A percentile compares a stretch with the other conserved stretches of the same genome.
phyloP scores from a whole-genome alignment of 53 echinoderm and acorn worm genomes.

The Stichopus horrens region DNA sequence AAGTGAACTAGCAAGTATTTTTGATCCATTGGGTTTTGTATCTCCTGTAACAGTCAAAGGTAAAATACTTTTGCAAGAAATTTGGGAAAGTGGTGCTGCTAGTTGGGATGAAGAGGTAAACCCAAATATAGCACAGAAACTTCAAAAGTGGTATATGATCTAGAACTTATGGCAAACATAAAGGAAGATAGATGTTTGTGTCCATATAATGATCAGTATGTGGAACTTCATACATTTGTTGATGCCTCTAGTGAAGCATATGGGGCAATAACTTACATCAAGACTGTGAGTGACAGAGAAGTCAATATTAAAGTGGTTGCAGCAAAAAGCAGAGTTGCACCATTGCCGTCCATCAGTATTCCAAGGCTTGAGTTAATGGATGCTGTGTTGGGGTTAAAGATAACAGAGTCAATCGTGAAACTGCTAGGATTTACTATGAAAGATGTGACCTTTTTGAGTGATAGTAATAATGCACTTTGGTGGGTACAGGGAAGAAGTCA shows the following conservation, averaged over 20 bases:
- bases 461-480: slow-evolving; percentile 34
- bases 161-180: background rate
- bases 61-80: slow-evolving; percentile 16
- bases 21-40: slow-evolving; percentile 37
- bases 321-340: slow-evolving; percentile 14
- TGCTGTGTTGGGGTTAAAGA: background rate
- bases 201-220: background rate
- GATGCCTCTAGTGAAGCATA: slow-evolving; percentile 44
- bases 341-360: background rate
- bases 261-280: slow-evolving; percentile 17
- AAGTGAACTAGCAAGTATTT: slow-evolving; percentile 11
- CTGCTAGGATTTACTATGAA: background rate
- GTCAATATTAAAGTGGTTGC: background rate
- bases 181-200: slow-evolving; percentile 31
- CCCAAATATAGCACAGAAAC: background rate
- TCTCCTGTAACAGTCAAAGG: background rate
- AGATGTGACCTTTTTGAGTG: slow-evolving; percentile 24
- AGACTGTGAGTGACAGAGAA: background rate
- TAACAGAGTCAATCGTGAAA: background rate
- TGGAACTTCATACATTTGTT: slow-evolving; percentile 32
- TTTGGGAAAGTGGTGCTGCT: background rate
- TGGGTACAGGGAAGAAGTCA: slow-evolving; percentile 2
- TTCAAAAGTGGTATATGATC: background rate
- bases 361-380: background rate
- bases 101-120: slow-evolving; percentile 8